phyloP scores from a whole-genome alignment of 2,113 vertebrate species.

The Amphilophus citrinellus region DNA sequence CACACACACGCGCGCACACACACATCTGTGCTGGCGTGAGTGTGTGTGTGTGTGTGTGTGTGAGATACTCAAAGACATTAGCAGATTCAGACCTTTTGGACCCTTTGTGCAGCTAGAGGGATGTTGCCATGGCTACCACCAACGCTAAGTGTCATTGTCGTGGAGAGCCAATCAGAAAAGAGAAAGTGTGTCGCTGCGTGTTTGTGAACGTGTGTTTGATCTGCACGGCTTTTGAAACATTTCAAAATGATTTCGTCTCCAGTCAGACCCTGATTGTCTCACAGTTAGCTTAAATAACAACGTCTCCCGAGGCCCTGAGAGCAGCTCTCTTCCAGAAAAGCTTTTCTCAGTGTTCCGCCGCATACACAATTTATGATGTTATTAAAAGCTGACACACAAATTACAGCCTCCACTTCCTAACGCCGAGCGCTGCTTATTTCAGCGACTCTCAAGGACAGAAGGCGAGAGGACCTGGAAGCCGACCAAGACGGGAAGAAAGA shows the following conservation, averaged over 20 bases:
- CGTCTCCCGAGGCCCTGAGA: neutral
- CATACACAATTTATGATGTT: constrained; percentile 44
- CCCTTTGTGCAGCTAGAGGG: constrained; percentile 64
- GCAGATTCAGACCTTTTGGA: constrained; percentile 70
- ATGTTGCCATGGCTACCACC: constrained; percentile 60
- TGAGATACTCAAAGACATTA: constrained; percentile 56
- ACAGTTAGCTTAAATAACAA: neutral
- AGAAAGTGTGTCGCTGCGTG: constrained; percentile 21
- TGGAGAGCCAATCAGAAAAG: constrained; percentile 56
- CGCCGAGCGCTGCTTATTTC: constrained; percentile 42
- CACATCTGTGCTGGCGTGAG: constrained; percentile 13
- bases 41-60: neutral
- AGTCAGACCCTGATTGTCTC: accelerated
- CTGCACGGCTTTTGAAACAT: neutral
- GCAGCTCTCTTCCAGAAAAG: neutral
- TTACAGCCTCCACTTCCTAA: constrained; percentile 34
- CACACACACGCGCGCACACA: constrained; percentile 1
- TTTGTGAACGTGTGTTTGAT: constrained; percentile 19
- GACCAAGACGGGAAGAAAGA: constrained; percentile 71
- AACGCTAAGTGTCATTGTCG: constrained; percentile 73
- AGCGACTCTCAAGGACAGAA: constrained; percentile 57
- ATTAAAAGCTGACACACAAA: constrained; percentile 55
- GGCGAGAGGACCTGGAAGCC: constrained; percentile 63
- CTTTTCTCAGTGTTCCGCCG: neutral
- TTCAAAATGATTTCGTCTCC: neutral